These are phyloP conservation scores for Tanytarsus gracilentus DNA, from an alignment of 2,888 invertebrate genomes.

Conservation along the genomic window DNA sequence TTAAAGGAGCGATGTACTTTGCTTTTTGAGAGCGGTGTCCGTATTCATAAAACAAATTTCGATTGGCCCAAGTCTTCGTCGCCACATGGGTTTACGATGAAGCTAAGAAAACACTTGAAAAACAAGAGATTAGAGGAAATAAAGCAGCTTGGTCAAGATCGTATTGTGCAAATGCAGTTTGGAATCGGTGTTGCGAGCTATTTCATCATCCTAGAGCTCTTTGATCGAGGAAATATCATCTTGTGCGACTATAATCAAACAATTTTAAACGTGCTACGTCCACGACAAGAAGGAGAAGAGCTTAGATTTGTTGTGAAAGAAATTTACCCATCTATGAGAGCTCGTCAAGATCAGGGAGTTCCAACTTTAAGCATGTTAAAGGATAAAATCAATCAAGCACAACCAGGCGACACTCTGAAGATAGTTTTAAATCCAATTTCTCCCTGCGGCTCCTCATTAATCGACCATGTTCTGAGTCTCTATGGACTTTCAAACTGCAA, in stretches of 20 bases:
- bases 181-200: constrained; percentile 88
- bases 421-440: constrained; percentile 72
- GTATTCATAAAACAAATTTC: constrained; percentile 81
- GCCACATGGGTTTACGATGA: constrained; percentile 96
- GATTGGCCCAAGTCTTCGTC: constrained; percentile 98
- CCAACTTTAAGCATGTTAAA: constrained; percentile 49
- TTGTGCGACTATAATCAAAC: constrained; percentile 83
- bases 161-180: constrained; percentile 92
- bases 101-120: constrained; percentile 92
- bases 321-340: constrained; percentile 75
- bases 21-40: constrained; percentile 85
- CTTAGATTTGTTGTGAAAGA: constrained; percentile 84
- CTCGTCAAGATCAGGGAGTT: constrained; percentile 53
- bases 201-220: constrained; percentile 90
- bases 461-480: constrained; percentile 78
- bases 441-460: constrained; percentile 81
- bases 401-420: constrained; percentile 66
- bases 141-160: constrained; percentile 80
- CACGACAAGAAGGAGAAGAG: constrained; percentile 86
- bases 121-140: constrained; percentile 87
- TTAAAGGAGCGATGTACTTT: no score
- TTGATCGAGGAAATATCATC: constrained; percentile 92
- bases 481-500: constrained; percentile 56
- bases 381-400: constrained; percentile 53
- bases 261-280: constrained; percentile 86